phyloP scores from a whole-genome alignment of 2,113 vertebrate species.

The Hippocampus mohnikei region DNA sequence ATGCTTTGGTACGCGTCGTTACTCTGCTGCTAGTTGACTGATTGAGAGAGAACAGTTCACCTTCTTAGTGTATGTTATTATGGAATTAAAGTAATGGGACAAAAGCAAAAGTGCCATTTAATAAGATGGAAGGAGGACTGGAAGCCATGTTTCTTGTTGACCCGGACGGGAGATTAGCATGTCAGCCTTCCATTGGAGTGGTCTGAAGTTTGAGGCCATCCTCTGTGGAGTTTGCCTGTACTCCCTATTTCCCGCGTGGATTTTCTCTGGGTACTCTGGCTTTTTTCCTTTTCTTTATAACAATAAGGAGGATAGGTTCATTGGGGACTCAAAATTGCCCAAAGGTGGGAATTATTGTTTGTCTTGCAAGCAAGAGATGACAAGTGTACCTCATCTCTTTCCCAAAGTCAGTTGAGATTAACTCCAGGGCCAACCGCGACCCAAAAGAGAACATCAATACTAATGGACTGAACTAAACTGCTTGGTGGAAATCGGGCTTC shows the following conservation, averaged over 20 bases:
- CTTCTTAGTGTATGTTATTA: neutral
- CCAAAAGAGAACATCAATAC: neutral
- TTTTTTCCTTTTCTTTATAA: neutral
- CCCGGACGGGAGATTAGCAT: neutral
- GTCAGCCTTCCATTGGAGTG: neutral
- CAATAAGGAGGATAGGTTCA: neutral
- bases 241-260: too few relatives aligned
- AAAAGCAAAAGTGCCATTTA: neutral
- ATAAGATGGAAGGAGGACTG: neutral
- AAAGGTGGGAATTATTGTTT: too few relatives aligned
- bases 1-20: neutral
- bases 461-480: neutral
- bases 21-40: neutral
- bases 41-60: neutral
- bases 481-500: neutral
- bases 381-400: neutral
- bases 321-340: neutral
- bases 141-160: neutral
- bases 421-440: neutral
- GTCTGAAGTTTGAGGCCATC: neutral
- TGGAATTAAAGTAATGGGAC: neutral
- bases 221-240: neutral
- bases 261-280: neutral
- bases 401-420: neutral
- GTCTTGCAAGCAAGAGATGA: neutral